Conservation (phyloP, 2,113 vertebrate species). For the Rhinogobius similis region DNA sequence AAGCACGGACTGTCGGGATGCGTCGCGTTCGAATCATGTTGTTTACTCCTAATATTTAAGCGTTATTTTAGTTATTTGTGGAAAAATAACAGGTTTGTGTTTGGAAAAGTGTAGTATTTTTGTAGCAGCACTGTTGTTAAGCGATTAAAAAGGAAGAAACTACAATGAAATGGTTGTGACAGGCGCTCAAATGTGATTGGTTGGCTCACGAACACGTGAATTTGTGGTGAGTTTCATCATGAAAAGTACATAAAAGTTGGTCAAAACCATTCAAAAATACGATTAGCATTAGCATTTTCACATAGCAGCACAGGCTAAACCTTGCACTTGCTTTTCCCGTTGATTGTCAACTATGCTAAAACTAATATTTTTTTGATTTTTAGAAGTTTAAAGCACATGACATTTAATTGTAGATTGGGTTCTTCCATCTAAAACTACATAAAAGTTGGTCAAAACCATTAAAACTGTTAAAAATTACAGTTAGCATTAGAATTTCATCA, state of each 20-base stretch:
- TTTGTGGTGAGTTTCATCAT: no score
- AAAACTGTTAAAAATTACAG: no score
- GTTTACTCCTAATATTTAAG: conserved; percentile 77
- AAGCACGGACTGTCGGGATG: conserved; percentile 41
- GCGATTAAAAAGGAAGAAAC: conserved; percentile 44
- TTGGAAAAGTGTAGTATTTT: conserved; percentile 64
- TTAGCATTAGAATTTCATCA: no score
- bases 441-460: no score
- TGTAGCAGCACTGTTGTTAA: conserved; percentile 74
- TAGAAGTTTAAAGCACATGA: no score
- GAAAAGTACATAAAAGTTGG: background rate
- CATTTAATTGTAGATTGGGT: no score
- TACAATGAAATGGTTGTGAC: conserved; percentile 8
- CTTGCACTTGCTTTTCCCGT: background rate
- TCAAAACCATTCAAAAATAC: background rate
- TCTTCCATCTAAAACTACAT: no score
- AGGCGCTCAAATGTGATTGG: background rate
- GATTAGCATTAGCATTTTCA: background rate
- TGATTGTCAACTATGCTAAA: background rate
- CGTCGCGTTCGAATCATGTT: conserved; percentile 64
- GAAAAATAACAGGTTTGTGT: conserved; percentile 70
- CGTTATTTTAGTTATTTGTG: conserved; percentile 61
- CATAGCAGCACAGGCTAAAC: background rate
- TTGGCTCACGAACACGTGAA: background rate
- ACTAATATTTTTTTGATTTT: background rate